Evolutionary conservation across 2,888 invertebrate genomes (phyloP).

Genomic region (Tolmerus cingulatus): DNA sequence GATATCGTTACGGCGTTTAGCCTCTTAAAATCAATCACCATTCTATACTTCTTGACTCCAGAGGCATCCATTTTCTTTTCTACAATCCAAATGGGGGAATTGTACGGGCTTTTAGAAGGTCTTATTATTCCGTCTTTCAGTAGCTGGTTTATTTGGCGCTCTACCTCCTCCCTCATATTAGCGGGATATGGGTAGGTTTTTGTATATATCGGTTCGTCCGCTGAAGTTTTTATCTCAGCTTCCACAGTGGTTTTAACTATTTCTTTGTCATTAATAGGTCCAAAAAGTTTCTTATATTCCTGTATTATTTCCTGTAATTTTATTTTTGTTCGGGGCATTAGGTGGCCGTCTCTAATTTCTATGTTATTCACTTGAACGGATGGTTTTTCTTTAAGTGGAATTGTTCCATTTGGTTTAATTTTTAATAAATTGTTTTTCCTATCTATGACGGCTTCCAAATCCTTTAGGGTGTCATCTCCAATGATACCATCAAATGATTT

Average conservation of each 20-base stretch:
- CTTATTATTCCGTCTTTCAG: background rate
- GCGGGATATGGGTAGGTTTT: too few relatives aligned
- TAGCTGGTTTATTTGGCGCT: background rate
- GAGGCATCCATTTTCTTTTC: background rate
- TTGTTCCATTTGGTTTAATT: constrained; percentile 31
- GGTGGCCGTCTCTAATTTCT: background rate
- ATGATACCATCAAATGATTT: constrained; percentile 37
- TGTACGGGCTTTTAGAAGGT: background rate
- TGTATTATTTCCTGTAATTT: background rate
- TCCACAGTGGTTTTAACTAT: too few relatives aligned
- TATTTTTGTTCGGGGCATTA: background rate
- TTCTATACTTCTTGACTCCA: background rate
- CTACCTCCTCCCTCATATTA: too few relatives aligned
- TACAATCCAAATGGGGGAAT: background rate
- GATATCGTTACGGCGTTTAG: background rate
- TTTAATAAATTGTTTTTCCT: constrained; percentile 44
- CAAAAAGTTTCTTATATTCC: background rate
- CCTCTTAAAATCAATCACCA: background rate
- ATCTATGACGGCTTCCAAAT: constrained; percentile 47
- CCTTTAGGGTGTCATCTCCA: constrained; percentile 48
- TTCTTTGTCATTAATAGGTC: constrained; percentile 34
- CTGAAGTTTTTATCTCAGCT: too few relatives aligned
- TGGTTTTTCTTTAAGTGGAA: too few relatives aligned
- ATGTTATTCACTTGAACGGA: constrained; percentile 27
- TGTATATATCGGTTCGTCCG: too few relatives aligned